Percentiles rank a stretch among this genome's conserved stretches.
phyloP scores from a whole-genome alignment of 2,113 vertebrate species.

The Prolemur simus region DNA sequence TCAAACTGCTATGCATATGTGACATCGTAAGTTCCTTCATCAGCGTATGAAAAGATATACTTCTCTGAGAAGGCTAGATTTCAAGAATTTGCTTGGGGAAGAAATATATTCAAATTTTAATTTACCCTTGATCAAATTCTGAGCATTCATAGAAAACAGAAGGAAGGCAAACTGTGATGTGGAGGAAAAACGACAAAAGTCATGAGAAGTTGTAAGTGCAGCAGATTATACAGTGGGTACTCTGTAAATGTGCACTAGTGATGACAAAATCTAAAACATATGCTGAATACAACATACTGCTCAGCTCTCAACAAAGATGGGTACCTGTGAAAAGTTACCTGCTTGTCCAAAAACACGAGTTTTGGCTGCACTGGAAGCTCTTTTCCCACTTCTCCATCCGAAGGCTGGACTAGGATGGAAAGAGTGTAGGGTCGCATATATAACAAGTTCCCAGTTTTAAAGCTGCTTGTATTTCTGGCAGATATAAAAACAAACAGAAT shows the following conservation, averaged over 20 bases:
- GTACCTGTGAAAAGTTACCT: constrained; percentile 70
- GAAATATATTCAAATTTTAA: background rate
- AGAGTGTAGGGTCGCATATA: constrained; percentile 81
- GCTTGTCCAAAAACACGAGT: constrained; percentile 82
- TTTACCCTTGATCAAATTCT: background rate
- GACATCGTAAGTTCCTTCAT: background rate
- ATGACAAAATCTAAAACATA: background rate
- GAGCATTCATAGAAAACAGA: background rate
- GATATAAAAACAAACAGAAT: background rate
- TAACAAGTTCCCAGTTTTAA: constrained; percentile 49
- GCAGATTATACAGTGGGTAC: too few species aligned
- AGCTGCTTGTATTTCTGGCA: constrained; percentile 79
- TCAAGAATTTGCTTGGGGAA: background rate
- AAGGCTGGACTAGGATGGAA: constrained; percentile 81
- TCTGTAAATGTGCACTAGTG: background rate
- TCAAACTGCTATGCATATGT: background rate
- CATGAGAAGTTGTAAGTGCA: background rate
- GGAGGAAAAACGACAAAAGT: background rate
- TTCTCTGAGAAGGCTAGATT: background rate
- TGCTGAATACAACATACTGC: background rate
- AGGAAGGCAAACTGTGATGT: background rate
- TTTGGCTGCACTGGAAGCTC: constrained; percentile 80
- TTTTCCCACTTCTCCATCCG: constrained; percentile 81
- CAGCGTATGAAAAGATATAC: background rate
- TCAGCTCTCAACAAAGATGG: background rate